A percentile compares a stretch with the other conserved stretches of the same genome.
These are phyloP conservation scores for Chrysocyon brachyurus DNA, from an alignment of 2,797 vertebrate species.

Conservation along the genomic window DNA sequence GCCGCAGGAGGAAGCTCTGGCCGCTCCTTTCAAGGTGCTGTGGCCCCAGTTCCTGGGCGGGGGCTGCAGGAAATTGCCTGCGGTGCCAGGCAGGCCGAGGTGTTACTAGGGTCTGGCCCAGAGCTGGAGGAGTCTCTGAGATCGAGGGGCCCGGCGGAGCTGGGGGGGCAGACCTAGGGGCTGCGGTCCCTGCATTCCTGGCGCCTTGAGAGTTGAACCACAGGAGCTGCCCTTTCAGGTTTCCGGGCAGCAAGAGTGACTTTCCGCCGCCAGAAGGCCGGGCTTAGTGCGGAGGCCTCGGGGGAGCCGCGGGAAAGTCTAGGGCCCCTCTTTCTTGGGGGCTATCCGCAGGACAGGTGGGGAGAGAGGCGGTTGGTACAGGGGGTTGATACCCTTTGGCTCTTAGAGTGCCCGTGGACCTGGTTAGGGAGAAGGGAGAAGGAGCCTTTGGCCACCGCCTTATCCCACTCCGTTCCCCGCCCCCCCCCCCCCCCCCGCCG, in stretches of 20 bases:
- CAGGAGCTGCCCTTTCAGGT: slow-evolving; percentile 7
- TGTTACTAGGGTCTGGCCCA: slow-evolving; percentile 59
- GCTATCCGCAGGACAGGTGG: not conserved
- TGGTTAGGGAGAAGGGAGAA: not conserved
- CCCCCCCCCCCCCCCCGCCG: not conserved
- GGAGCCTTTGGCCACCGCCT: fast-evolving
- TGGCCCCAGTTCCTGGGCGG: slow-evolving; percentile 60
- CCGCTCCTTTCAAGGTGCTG: slow-evolving; percentile 81
- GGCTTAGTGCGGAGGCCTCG: not conserved
- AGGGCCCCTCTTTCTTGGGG: not conserved
- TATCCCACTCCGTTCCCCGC: not conserved
- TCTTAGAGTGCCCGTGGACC: not conserved
- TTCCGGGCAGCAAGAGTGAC: not conserved
- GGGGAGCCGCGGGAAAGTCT: not conserved
- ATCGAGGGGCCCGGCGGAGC: not conserved
- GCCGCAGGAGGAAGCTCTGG: slow-evolving; percentile 66
- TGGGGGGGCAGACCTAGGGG: not conserved
- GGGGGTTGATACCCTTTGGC: not conserved
- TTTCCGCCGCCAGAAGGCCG: not conserved
- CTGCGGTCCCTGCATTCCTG: not conserved
- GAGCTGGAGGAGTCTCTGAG: not conserved
- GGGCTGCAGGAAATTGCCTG: slow-evolving; percentile 80
- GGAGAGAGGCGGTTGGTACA: not conserved
- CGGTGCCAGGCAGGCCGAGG: slow-evolving; percentile 57
- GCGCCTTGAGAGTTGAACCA: not conserved